These are phyloP conservation scores for Papilio protenor DNA, from an alignment of 2,888 invertebrate genomes.

Conservation along the genomic window DNA sequence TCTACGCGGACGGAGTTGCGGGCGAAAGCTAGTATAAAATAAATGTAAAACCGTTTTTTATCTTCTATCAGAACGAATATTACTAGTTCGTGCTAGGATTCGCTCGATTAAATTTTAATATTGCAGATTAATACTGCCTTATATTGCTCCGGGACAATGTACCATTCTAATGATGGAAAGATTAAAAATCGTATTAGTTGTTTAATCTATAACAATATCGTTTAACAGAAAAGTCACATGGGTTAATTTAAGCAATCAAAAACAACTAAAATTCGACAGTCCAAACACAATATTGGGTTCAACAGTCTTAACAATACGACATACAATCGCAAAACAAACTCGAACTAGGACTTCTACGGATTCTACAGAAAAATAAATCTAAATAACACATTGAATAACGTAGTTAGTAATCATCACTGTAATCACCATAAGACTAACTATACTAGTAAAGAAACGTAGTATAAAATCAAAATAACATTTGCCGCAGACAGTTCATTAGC, in stretches of 20 bases:
- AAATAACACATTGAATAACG: too few relatives aligned
- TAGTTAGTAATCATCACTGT: too few relatives aligned
- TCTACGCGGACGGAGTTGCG: too few relatives aligned
- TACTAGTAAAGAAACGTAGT: not conserved
- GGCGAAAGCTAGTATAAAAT: not conserved
- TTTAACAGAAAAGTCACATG: not conserved
- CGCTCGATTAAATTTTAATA: not conserved
- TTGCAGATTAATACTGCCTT: not conserved
- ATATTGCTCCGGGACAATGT: not conserved
- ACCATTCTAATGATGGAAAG: slow-evolving; percentile 1
- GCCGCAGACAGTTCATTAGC: slow-evolving; percentile 62
- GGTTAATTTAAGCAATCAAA: not conserved
- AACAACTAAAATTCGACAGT: not conserved
- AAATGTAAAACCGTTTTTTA: not conserved
- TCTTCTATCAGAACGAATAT: not conserved
- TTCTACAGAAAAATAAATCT: too few relatives aligned
- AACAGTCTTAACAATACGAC: not conserved
- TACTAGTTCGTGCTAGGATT: not conserved
- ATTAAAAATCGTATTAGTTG: not conserved
- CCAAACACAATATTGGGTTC: not conserved
- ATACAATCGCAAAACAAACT: not conserved
- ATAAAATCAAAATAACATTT: slow-evolving; percentile 17
- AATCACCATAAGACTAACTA: too few relatives aligned
- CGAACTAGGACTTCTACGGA: too few relatives aligned
- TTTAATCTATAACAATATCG: not conserved